Base-by-base conservation (phyloP, 2,113 vertebrate species). In the Delphinus delphis region DNA sequence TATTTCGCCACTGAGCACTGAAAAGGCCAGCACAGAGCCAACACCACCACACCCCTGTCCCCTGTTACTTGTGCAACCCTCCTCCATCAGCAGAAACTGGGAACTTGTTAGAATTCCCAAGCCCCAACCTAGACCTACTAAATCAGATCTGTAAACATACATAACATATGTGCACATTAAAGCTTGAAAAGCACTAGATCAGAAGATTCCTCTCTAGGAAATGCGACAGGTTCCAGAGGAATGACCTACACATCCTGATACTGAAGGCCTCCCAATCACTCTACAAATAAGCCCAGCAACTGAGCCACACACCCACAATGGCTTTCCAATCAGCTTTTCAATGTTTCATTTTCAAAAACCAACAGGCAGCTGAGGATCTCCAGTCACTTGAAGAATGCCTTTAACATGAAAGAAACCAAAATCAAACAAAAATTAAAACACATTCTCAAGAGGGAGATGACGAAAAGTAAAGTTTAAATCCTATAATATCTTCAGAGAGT, bases 391-490 rank as follows among this genome's bases (percentile, higher is more conserved):
- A 81, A 96, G 38, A 80, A 93, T 71, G 33, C 9, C 60, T 76
- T 88, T 68, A 93, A 93, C 23, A 76, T 60, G 36, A 90, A 96
- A 95, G 28, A 74, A 18, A 89, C 23, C 55, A 89, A 91, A 55
- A 85, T 68, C 71, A 93, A 90, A 95, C 33, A 77, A 85, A 77
- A 93, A 87, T 71, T 33, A 93, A 87, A 83, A 67, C 47, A 74
- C 9, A 94, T 33, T 41, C 31, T 38, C 70, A 92, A 82, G 20
- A 77, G 58, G 38, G 31, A 81, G 12, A 31, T n/a, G 36, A 62
- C 38, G 9, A 74, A 47, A 53, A n/a, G 26, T 76, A 20, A 55
- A 77, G 31, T 4, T 95, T 17, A 71, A 88, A 79, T 80, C 31
- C 63, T 31, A 1, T 74, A 80, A 11, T 81, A 65, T 73, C 41